These are phyloP conservation scores for Parelbella ahira DNA, from an alignment of 2,888 invertebrate species.

Conservation along the genomic window DNA sequence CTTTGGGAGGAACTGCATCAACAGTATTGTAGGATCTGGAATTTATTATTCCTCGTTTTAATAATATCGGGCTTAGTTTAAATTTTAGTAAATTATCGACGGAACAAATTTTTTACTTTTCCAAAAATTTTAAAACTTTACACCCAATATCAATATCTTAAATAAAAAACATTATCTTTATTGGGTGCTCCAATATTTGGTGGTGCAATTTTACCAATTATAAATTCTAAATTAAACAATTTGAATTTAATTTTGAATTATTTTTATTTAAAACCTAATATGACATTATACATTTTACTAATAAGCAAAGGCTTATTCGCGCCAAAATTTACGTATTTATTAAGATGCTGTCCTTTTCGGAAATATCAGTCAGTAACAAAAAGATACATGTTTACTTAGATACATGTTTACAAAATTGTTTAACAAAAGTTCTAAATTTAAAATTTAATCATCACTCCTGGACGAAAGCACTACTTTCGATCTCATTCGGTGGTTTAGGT, in stretches of 20 bases:
- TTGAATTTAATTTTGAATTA: too few species aligned
- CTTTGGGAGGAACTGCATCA: background rate
- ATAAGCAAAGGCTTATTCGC: too few species aligned
- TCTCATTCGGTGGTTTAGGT: slow-evolving; percentile 13
- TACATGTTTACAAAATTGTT: background rate
- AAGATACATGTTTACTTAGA: too few species aligned
- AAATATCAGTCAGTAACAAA: too few species aligned
- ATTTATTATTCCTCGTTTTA: background rate
- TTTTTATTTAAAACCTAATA: too few species aligned
- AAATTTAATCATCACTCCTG: slow-evolving; percentile 11
- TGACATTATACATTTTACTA: too few species aligned
- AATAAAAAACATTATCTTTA: background rate
- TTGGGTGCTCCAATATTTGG: background rate
- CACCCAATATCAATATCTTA: background rate
- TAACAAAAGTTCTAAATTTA: slow-evolving; percentile 10
- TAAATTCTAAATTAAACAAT: background rate
- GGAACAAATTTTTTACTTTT: too few species aligned
- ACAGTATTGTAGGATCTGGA: background rate
- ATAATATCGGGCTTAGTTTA: background rate
- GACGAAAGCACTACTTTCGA: slow-evolving; percentile 4
- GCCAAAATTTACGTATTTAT: too few species aligned
- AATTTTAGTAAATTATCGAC: background rate
- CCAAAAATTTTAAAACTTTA: background rate
- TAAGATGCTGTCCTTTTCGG: too few species aligned
- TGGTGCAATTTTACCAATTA: background rate